Conservation (phyloP, 2,797 vertebrate species). For the Acanthopagrus latus region DNA sequence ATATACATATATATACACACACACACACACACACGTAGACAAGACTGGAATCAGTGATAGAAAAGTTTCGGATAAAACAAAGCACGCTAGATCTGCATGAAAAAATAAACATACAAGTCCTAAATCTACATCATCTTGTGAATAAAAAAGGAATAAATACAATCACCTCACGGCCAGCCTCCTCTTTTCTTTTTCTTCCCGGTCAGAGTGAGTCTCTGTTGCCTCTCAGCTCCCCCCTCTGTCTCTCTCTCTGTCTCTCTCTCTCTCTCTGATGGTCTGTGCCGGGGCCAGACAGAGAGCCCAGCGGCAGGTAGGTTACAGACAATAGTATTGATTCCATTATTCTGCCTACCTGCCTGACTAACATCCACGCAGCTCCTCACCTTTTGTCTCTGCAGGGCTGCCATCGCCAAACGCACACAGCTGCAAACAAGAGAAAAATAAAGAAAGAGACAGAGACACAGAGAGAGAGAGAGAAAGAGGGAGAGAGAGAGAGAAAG, state of each 20-base stretch:
- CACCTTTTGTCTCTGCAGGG: constrained; percentile 78
- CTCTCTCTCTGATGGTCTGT: constrained; percentile 54
- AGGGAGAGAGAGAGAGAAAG: not conserved
- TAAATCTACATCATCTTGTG: not conserved
- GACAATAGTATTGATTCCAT: constrained; percentile 84
- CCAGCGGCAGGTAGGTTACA: constrained; percentile 82
- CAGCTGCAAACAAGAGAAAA: constrained; percentile 63
- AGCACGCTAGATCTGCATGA: not conserved
- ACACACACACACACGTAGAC: constrained; percentile 1
- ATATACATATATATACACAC: no score
- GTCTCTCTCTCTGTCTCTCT: constrained; percentile 11
- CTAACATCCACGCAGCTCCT: constrained; percentile 64
- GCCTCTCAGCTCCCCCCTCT: constrained; percentile 46
- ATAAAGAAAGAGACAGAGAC: constrained; percentile 32
- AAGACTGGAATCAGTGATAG: not conserved
- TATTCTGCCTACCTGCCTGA: constrained; percentile 78
- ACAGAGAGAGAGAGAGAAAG: not conserved
- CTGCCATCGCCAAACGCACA: constrained; percentile 52
- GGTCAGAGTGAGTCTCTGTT: constrained; percentile 63
- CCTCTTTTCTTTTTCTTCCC: constrained; percentile 58
- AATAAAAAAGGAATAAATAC: constrained; percentile 23
- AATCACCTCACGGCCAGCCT: constrained; percentile 65
- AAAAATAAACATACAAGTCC: constrained; percentile 10
- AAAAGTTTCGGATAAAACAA: constrained; percentile 61
- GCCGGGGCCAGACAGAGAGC: constrained; percentile 80